Base-by-base conservation (phyloP, 2,113 vertebrate genomes). In the Piliocolobus tephrosceles region DNA sequence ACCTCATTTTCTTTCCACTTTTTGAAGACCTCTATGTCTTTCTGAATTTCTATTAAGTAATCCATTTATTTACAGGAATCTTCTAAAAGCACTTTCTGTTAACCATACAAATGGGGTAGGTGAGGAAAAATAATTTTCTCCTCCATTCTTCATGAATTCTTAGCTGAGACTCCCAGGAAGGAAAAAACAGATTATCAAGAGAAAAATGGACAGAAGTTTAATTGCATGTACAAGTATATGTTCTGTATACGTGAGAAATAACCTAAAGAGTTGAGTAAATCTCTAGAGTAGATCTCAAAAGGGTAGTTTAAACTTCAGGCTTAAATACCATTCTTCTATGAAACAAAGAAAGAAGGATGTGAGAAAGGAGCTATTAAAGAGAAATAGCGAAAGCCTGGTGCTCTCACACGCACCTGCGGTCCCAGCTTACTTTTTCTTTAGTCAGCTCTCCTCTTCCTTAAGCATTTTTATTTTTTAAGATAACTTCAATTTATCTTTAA, bases 1-100 rank as follows among this genome's bases (percentile, higher is more conserved):
- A 68, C 52, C 64, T 81, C 38, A 75, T 81, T 92, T 88, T 40
- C 40, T 61, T 72, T 18, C 47, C 70, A 75, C n/a, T 87, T 81
- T 90, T n/a, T 7, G 35, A 85, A 90, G 50, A 72, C 35, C 23
- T 68, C 72, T 45, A 11, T 40, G 32, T 57, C 38, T 32, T 30
- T 84, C 52, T 70, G 87, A 45, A n/a, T 95, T 78, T 83, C 76
- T 61, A 32, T 50, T 73, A 79, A 70, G 43, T 79, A 94, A 73
- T 64, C 50, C 61, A 96, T 72, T 43, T 90, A 90, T 89, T 70
- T 70, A 52, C 73, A 86, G 73, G 43, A 43, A 75, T 55, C 47
- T 95, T 73, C 68, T 35, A 87, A 47, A 12, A 78, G 55, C 14
- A n/a, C 23, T 89, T 84, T 80, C 25, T 82, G 38, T 40, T 89